Base-by-base conservation (phyloP, 1,140 invertebrate species). In the Orius laevigatus region DNA sequence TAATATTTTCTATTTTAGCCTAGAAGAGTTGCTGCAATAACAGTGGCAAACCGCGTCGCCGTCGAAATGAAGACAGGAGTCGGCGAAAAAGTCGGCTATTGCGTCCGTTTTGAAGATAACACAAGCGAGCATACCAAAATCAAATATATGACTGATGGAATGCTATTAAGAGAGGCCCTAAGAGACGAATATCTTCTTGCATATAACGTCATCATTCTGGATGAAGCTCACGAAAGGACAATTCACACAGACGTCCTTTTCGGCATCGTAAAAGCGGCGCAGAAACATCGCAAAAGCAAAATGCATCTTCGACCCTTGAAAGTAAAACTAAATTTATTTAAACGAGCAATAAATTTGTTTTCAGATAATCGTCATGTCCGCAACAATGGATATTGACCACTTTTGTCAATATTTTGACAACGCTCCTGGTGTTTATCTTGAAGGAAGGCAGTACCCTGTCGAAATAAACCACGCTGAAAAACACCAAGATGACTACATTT, bases 211-310 rank as follows among this genome's bases (percentile, higher is more conserved):
- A 75, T 98, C 5, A 82, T 99, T 49, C 69, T 98, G 42, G 95
- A 99, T 67, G 95, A 99, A 65, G 93, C 90, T 41, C 95, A 99
- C 64, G 95, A 98, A 67, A 69, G 95, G 36, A 95, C 93, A 0
- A 77, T 98, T 1, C 84, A 92, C 56, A 96, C 91, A 0, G 95
- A 99, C 69, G 71, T 98, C 2, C 68, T 97, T 0, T 80, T 96
- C 70, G 80, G 81, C 50, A 73, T 92, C 61, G 73, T 85, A 10
- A 79, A 90, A 69, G 66, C 72, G 59, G 74, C 85, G 1, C 88
- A 93, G 58, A 75, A 73, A 56, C 66, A 78, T 49, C 70, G 87
- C 45, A 73, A 31, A 70, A 58, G 60, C 18, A 11, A 70, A 25
- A 70, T 71, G 48, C 74, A 73, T 49, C 45, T 74, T 12, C 57